Base-by-base conservation (phyloP, 2,888 invertebrate genomes). In the Lochmaea crataegi region DNA sequence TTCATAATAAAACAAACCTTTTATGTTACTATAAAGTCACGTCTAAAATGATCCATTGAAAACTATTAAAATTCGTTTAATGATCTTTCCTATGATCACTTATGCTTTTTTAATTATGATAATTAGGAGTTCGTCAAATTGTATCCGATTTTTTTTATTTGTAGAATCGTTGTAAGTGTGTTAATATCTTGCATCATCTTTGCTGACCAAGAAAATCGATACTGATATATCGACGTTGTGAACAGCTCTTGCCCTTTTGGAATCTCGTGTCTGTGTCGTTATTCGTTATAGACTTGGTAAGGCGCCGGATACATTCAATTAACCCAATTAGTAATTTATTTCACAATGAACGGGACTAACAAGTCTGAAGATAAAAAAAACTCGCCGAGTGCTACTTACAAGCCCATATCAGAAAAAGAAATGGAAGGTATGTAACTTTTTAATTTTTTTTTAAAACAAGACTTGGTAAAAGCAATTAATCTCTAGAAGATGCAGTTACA, bases 391-490 rank as follows among this genome's bases (percentile, higher is more conserved):
- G 83, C 86, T 56, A 83, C 89, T 51, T 91, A 91, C 84, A 91
- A 90, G 84, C 87, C 88, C 60, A 88, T 91, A 79, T 89, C 90
- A 75, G 91, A 91, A 80, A 84, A 88, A 78, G 90, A 90, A 84
- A 86, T 88, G 87, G 90, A 90, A 89, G 85, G 83, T 84, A 84
- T 75, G 71, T 71, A 75, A 32, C 38, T 72, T 75, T 68, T 65
- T 58, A 41, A 14, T 58, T 64, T 72, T 60, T 64, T 58, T 70
- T 67, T n/a, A 11, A 60, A 32, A 53, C 60, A 60, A n/a, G 32
- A 69, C 14, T 66, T 48, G 53, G 42, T 66, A 69, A 71, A 72
- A 61, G 60, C 67, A 73, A 71, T 32, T 65, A 69, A 45, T 70
- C 76, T 80, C 51, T 75, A 84, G 84, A 83, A n/a, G 80, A 80